These are phyloP conservation scores for Oreotrochilus melanogaster DNA, from an alignment of 2,113 vertebrate species.

Conservation along the genomic window DNA sequence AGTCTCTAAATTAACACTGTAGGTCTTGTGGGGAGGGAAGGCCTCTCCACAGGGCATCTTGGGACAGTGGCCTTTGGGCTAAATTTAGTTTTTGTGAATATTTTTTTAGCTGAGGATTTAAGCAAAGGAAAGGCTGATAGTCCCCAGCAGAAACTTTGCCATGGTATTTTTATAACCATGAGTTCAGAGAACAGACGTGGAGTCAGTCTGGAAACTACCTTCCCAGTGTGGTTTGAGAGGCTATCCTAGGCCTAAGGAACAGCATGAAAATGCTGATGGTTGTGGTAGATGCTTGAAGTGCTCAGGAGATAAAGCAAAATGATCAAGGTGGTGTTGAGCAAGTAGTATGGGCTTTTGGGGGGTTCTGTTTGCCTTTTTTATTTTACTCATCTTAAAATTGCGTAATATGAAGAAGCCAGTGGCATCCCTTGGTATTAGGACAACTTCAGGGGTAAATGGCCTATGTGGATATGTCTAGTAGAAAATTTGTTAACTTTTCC, in stretches of 20 bases:
- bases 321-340: neutral
- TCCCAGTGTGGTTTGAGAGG: neutral
- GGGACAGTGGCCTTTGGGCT: neutral
- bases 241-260: neutral
- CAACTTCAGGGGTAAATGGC: neutral
- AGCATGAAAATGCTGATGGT: neutral
- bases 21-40: rapidly evolving
- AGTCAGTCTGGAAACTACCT: neutral
- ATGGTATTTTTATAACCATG: neutral
- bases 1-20: neutral
- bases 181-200: neutral
- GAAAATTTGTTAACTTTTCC: neutral
- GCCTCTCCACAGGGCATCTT: neutral
- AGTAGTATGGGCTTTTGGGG: neutral
- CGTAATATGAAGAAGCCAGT: neutral
- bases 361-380: neutral
- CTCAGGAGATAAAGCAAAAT: neutral
- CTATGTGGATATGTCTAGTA: neutral
- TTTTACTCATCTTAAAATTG: neutral
- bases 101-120: neutral
- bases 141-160: neutral
- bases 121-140: neutral
- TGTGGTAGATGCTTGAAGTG: neutral
- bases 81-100: neutral
- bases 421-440: neutral